Base-by-base conservation (phyloP, 2,888 invertebrate species). In the Strigamia crassipes region DNA sequence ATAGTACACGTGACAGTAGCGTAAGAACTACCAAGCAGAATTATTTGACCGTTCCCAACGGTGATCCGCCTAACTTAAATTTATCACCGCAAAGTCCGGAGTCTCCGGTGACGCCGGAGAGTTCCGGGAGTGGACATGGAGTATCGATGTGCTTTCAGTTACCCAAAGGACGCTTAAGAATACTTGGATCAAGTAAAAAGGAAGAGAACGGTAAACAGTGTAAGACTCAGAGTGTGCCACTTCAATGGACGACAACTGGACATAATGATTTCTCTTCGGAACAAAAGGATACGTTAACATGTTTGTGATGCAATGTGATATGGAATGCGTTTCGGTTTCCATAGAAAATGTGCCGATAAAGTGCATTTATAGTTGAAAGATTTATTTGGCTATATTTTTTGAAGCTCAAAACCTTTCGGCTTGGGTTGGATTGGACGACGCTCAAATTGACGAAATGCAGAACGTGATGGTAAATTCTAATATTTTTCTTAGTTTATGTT, bases 21-120 rank as follows among this genome's bases (percentile, higher is more conserved):
- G 0, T 27, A 9, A 34, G 78, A 31, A 73, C 73, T 73, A 73
- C 38, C 21, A 81, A 73, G 21, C 81, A 81, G 41, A 34, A 77
- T 23, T 81, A 81, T 51, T 42, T 81, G 42, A 81, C 81, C 21
- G 81, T 81, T n/a, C 81, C 81, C 18, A 78, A 81, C 23, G 81
- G 81, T 15, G 81, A 77, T 46, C 77, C 81, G 1, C 81, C 21
- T 3, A 10, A 78, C 9, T 38, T 18, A 6, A 38, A n/a, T 42
- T 1, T 23, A 21, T 13, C 41, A 13, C 66, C 31, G 4, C 34
- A 56, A 66, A 77, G 77, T 23, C 78, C 77, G 13, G 38, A 34
- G 27, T 41, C 46, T 10, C 38, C 78, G 23, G 18, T 42, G 15
- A 41, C 77, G 4, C 42, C 77, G n/a, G 78, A 23, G 15, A 77